Evolutionary conservation across 2,797 vertebrate species (phyloP).

Genomic region (Gallinago solitaria): DNA sequence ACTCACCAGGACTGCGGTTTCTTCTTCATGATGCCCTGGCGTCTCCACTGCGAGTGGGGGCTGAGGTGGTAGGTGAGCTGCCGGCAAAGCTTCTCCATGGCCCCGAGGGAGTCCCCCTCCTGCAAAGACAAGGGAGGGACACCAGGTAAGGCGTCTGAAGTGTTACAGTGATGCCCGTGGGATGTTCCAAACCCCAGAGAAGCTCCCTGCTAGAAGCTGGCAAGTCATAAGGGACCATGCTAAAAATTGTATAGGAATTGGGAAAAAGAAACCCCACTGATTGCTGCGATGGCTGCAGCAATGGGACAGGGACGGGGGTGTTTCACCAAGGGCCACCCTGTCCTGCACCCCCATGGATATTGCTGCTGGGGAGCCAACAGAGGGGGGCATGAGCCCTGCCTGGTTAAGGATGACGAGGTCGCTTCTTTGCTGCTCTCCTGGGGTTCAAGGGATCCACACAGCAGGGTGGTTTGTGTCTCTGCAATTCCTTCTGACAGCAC

Average conservation of each 20-base stretch:
- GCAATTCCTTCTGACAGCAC: neutral
- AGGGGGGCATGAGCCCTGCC: neutral
- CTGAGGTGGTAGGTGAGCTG: slow-evolving; percentile 99
- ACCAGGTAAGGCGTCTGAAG: neutral
- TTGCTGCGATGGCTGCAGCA: too few species aligned
- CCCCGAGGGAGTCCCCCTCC: slow-evolving; percentile 91
- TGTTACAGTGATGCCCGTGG: accelerated
- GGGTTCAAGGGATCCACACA: neutral
- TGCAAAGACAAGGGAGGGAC: slow-evolving; percentile 35
- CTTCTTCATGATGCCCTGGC: slow-evolving; percentile 91
- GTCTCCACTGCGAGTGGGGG: slow-evolving; percentile 94
- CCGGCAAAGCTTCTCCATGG: slow-evolving; percentile 97
- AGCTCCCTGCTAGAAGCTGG: neutral
- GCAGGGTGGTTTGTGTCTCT: accelerated
- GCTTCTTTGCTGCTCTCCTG: neutral
- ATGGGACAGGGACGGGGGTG: neutral
- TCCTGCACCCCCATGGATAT: accelerated
- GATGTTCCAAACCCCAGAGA: accelerated
- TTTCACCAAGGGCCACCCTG: neutral
- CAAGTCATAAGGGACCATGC: accelerated
- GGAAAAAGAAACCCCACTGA: neutral
- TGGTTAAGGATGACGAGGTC: neutral
- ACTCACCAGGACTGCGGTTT: slow-evolving; percentile 97
- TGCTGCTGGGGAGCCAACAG: accelerated
- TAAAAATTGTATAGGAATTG: neutral